Conservation (phyloP, 2,113 vertebrate species). For the Uria aalge region DNA sequence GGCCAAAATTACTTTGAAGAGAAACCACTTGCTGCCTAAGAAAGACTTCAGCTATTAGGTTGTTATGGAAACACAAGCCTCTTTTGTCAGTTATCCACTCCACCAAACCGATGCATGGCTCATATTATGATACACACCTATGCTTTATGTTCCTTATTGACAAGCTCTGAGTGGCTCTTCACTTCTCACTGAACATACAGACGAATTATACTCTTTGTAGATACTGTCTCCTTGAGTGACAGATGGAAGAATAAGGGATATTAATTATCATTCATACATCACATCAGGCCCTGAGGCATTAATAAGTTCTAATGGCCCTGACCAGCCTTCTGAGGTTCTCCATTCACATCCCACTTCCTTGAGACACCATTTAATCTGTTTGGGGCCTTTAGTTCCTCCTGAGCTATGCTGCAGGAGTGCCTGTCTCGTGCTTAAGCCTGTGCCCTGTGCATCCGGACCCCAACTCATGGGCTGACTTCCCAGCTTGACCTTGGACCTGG, state of each 20-base stretch:
- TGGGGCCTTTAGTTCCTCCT: background rate
- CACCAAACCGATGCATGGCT: background rate
- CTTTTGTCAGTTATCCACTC: background rate
- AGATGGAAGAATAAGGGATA: background rate
- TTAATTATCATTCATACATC: background rate
- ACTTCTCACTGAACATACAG: background rate
- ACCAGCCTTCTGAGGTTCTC: background rate
- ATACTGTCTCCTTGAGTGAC: background rate
- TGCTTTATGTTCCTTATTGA: background rate
- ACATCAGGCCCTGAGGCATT: background rate
- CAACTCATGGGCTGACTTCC: background rate
- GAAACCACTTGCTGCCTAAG: background rate
- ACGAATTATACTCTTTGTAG: background rate
- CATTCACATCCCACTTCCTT: background rate
- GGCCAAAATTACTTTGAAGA: background rate
- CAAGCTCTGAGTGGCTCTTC: background rate
- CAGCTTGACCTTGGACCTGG: background rate
- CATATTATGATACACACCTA: accelerated
- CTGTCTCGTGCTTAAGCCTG: background rate
- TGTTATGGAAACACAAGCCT: conserved; percentile 10
- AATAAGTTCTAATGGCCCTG: background rate
- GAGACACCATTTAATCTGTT: background rate
- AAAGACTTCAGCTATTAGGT: background rate
- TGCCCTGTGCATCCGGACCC: background rate
- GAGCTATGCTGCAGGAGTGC: background rate